Evolutionary conservation across 2,888 invertebrate genomes (phyloP), one percentile per base, ranked within the genome.

Genomic region (Drosophila incognita): DNA sequence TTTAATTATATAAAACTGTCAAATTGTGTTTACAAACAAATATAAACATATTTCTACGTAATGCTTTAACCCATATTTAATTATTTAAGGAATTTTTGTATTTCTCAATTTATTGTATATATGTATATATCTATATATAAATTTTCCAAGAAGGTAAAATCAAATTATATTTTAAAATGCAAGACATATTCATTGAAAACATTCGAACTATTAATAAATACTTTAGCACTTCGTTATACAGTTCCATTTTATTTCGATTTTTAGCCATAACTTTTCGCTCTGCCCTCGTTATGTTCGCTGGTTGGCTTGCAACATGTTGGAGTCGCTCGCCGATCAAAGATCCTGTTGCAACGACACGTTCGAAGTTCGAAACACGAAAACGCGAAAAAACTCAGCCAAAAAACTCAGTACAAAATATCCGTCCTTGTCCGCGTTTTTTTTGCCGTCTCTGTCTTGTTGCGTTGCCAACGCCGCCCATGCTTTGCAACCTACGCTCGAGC

Each of bases 291-390:
- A 18, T 46, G 53, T 57, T 59, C 27, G 48, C 40, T 27, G 62
- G 38, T 42, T 51, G 42, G 46, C 31, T 24, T 65, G 67, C 78
- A 78, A 77, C 78, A 79, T 79, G 78, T 81, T 78, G 74, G 78
- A 81, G 56, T 62, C 31, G 42, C 46, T 33, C 52, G 46, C 35
- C 33, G 63, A 59, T 56, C 58, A 62, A 24, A 58, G 31, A 2
- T 21, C 21, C 21, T 21, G 21, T 21, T 21, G 21, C 2, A 27
- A 27, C 2, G 4, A 27, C 27, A 27, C 27, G 27, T 27, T 27
- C 27, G 27, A 27, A 4, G 27, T 27, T 27, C 24, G 24, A 24
- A 29, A 27, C 27, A 27, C 27, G 27, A 27, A 27, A 27, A 27
- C 0, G 27, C 27, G 27, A 27, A 27, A 21, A 27, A 27, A 27